Conservation (phyloP, 1,140 invertebrate genomes). For the Penaeus chinensis region DNA sequence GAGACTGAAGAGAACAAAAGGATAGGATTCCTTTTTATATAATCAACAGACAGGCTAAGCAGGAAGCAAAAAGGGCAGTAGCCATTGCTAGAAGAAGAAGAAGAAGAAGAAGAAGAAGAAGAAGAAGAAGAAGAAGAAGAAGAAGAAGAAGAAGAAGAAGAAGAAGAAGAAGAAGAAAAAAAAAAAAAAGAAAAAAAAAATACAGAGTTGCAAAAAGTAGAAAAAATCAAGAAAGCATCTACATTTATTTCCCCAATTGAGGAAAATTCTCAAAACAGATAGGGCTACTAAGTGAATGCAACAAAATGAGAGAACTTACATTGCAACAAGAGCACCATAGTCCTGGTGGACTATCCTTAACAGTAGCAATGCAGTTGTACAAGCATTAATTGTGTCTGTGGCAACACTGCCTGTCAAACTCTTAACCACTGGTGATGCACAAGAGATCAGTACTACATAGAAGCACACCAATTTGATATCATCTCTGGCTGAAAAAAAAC, state of each 20-base stretch:
- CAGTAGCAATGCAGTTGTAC: slow-evolving; percentile 52
- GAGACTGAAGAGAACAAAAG: too few species aligned
- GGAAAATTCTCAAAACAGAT: neutral
- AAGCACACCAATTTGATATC: slow-evolving; percentile 54
- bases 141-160: too few species aligned
- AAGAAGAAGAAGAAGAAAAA: neutral
- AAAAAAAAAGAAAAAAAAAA: neutral
- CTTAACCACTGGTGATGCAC: slow-evolving; percentile 58
- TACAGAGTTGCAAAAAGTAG: too few species aligned
- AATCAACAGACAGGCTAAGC: too few species aligned
- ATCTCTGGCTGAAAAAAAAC: slow-evolving; percentile 33
- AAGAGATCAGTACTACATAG: slow-evolving; percentile 48
- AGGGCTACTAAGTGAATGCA: neutral
- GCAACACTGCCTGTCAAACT: slow-evolving; percentile 55
- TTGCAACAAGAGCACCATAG: slow-evolving; percentile 59
- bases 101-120: too few species aligned
- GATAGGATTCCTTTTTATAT: too few species aligned
- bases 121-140: too few species aligned
- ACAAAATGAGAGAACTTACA: slow-evolving; percentile 43
- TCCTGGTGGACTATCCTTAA: slow-evolving; percentile 56
- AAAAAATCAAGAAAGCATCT: neutral
- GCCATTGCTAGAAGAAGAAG: too few species aligned
- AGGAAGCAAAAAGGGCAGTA: too few species aligned
- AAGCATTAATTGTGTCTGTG: slow-evolving; percentile 62
- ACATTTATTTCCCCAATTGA: neutral